Conservation (phyloP, 2,797 vertebrate genomes). For the Onychomys arenicola region DNA sequence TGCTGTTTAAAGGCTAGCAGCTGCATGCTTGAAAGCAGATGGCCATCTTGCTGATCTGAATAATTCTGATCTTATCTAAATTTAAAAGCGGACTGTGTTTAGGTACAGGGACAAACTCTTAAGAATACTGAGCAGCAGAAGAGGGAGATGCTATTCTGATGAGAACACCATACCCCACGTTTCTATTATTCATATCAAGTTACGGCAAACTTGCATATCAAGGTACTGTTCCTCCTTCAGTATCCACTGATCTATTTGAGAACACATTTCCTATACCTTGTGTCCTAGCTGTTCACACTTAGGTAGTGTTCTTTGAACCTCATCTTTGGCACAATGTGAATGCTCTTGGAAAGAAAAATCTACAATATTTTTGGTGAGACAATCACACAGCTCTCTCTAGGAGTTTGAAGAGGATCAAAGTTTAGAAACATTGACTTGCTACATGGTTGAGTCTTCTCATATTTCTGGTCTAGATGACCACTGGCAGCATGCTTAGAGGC, state of each 20-base stretch:
- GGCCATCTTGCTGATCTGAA: constrained; percentile 80
- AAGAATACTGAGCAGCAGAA: background rate
- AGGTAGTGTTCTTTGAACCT: background rate
- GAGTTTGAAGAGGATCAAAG: background rate
- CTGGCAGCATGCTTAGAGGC: background rate
- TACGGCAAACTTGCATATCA: background rate
- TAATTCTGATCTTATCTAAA: constrained; percentile 78
- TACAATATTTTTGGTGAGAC: background rate
- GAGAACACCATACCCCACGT: background rate
- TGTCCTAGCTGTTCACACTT: background rate
- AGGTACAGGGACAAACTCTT: background rate
- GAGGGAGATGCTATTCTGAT: background rate
- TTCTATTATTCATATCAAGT: constrained; percentile 38
- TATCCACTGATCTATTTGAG: background rate
- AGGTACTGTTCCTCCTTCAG: background rate
- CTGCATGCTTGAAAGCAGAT: constrained; percentile 85
- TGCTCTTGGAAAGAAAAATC: background rate
- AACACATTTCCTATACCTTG: background rate
- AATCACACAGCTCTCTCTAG: background rate
- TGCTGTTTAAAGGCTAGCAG: constrained; percentile 83
- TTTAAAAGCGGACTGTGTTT: constrained; percentile 70
- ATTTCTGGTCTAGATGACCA: background rate
- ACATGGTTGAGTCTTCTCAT: background rate
- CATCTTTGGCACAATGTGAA: background rate
- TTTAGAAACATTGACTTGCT: background rate